These are phyloP conservation scores for Hapalemur alaotrensis DNA, from an alignment of 2,797 vertebrate species.

Conservation along the genomic window DNA sequence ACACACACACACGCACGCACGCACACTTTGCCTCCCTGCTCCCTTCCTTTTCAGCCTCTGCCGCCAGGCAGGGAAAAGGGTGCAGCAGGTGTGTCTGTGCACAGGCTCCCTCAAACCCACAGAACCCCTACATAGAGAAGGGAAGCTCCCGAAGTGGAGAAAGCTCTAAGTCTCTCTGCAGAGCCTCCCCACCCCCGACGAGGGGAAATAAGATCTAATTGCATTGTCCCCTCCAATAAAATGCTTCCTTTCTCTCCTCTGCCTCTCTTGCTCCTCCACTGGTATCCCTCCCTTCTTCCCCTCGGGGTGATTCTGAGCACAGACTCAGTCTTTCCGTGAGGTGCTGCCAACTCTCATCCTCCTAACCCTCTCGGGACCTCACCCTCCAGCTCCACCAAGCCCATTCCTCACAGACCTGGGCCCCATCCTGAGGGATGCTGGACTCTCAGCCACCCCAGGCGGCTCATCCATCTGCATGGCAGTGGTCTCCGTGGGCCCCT, in stretches of 20 bases:
- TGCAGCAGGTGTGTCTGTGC: background rate
- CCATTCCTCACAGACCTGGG: background rate
- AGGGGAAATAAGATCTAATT: background rate
- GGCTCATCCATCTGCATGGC: background rate
- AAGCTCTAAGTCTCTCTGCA: background rate
- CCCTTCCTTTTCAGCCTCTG: background rate
- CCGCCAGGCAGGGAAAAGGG: background rate
- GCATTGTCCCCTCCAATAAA: background rate
- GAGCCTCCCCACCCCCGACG: background rate
- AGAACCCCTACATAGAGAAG: background rate
- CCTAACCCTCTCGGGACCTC: background rate
- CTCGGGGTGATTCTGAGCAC: background rate
- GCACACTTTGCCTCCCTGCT: background rate
- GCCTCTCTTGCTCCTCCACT: background rate
- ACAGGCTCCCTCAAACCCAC: background rate
- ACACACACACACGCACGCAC: background rate
- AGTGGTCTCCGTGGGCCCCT: background rate
- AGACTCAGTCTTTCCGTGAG: conserved; percentile 25
- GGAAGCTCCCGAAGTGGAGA: background rate
- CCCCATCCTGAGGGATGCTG: background rate
- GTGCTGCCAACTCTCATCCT: background rate
- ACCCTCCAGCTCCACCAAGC: background rate
- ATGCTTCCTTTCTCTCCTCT: background rate
- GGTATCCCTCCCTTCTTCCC: background rate
- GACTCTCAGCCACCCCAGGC: background rate